Evolutionary conservation across 2,113 vertebrate species (phyloP).

Genomic region (Mola mola): DNA sequence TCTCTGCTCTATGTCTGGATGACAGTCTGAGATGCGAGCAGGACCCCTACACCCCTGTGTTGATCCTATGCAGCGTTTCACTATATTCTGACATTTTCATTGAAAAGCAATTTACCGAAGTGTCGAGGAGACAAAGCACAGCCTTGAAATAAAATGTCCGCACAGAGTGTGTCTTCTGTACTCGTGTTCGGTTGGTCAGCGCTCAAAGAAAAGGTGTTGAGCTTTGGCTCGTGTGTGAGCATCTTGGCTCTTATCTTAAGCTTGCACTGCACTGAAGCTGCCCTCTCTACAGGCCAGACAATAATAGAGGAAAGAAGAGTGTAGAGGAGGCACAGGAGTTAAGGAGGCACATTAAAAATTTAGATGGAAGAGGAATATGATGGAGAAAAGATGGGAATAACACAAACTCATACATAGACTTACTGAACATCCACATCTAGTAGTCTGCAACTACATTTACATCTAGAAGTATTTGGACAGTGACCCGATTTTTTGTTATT

Average conservation of each 20-base stretch:
- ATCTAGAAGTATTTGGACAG: too few relatives aligned
- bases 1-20: slow-evolving; percentile 31
- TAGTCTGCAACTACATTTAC: background rate
- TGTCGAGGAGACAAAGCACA: slow-evolving; percentile 1
- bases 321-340: slow-evolving; percentile 27
- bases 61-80: slow-evolving; percentile 14
- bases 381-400: background rate
- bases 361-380: slow-evolving; percentile 8
- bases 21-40: too few relatives aligned
- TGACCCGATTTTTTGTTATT: too few relatives aligned
- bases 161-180: background rate
- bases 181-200: slow-evolving; percentile 5
- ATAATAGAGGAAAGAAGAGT: slow-evolving; percentile 25
- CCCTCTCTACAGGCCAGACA: slow-evolving; percentile 1
- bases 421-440: too few relatives aligned
- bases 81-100: slow-evolving; percentile 18
- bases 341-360: slow-evolving; percentile 26
- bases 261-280: slow-evolving; percentile 7
- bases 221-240: background rate
- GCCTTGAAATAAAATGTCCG: background rate
- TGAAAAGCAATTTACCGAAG: slow-evolving; percentile 21
- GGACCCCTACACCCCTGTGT: slow-evolving; percentile 3
- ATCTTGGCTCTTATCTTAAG: slow-evolving; percentile 27
- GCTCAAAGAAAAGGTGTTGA: background rate
- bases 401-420: background rate